Base-by-base conservation (phyloP, 2,797 vertebrate genomes). In the Lagocephalus sceleratus region DNA sequence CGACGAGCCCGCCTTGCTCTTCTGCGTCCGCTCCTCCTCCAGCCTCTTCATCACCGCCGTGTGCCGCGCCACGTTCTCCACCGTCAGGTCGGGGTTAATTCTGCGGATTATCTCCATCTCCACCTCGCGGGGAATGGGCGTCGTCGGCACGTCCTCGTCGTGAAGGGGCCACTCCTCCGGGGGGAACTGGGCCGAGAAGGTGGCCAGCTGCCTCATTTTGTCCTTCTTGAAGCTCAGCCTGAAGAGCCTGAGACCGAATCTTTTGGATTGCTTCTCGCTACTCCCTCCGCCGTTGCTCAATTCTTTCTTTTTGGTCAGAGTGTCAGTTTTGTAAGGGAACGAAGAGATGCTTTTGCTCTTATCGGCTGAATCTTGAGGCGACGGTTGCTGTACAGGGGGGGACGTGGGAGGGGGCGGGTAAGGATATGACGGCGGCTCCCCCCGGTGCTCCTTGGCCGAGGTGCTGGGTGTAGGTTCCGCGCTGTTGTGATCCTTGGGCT, bases 41-140 rank as follows among this genome's bases (percentile, higher is more conserved):
- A 99, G 92, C 78, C 98, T 94, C 89, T 99, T 98, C 97, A 99
- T 99, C 56, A 99, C 95, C 46, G 97, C 96, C 12, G 97, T 99
- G 85, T 99, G 97, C 74, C 96, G 88, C 53, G 96, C 95, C 79
- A 99, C 96, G 14, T 99, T 99, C 87, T 99, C 97, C 87, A 99
- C 96, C 1, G 97, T 98, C 81, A 99, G 82, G 83, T 99, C 97
- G 0, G 97, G 97, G 87, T 99, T 99, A 78, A 99, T 98, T 35
- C 97, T 91, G 56, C 95, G 91, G 71, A 99, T 99, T 69, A 99
- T 98, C 75, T 99, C 96, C 93, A 98, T 96, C 82, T 99, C 97
- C 71, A 99, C 95, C 63, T 99, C 95, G 19, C 96, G 92, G 15
- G 97, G 97, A 83, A 99, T 97, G 20, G 94, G 91, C 19, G 87